Base-by-base conservation (phyloP, 2,888 invertebrate genomes). In the Troglohyphantes excavatus region DNA sequence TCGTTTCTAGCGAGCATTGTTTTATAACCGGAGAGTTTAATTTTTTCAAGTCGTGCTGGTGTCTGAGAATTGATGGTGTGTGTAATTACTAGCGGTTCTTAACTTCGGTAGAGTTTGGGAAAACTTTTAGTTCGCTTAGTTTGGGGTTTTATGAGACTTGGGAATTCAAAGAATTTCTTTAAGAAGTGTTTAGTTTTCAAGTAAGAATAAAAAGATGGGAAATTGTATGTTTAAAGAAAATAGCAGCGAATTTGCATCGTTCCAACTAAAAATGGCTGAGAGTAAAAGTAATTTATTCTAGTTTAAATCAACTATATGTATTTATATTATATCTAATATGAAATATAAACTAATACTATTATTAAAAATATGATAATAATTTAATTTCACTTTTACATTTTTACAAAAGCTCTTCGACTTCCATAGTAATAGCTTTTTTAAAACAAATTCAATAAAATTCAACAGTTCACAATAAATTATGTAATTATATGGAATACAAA, bases 11-110 rank as follows among this genome's bases (percentile, higher is more conserved):
- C 23, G 72, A 17, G 79, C 46, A 87, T 87, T 87, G 87, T 87
- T 87, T 87, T 87, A 87, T 59, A 73, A 87, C 87, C 67, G 39
- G 39, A 33, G 63, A 65, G 81, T 81, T 87, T 65, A 81, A 73
- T 87, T 87, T 87, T 73, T 75, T 67, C 26, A 53, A 21, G 53
- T 21, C 81, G 65, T 61, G 21, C 19, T 67, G 29, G 70, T 81
- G 59, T 72, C 23, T 21, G 65, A 33, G 72, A 65, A 82, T 68
- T 81, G 81, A 88, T 88, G 82, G 63, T 53, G 39, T 82, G 88
- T 76, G 88, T 76, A 78, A 78, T 88, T 76, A 88, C 82, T 68
- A 27, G 19, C n/a, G 19, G 65, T 81, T 81, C 19, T 72, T 46
- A 72, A 6, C 2, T 17, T 7, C 43, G 46, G 43, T 72, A 23